Evolutionary conservation across 1,140 invertebrate species (phyloP).

Genomic region (Lycorma delicatula): DNA sequence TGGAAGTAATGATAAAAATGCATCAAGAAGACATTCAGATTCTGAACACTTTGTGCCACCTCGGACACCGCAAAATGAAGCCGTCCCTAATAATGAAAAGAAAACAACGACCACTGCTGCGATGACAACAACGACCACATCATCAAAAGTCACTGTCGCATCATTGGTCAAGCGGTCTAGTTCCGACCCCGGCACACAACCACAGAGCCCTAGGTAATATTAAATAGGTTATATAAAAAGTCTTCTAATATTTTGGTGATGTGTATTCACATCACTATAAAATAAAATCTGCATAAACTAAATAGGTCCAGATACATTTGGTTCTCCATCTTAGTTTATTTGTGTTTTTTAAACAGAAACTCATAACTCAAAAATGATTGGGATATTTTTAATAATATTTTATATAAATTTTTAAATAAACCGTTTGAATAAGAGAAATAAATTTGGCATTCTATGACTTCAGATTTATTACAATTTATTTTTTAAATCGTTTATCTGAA

Average conservation of each 20-base stretch:
- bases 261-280: background rate
- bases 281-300: background rate
- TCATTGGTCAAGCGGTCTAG: constrained; percentile 22
- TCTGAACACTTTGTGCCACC: constrained; percentile 51
- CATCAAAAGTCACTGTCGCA: constrained; percentile 11
- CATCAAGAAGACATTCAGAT: constrained; percentile 47
- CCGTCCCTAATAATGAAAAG: constrained; percentile 13
- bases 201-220: constrained; percentile 17
- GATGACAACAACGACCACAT: background rate
- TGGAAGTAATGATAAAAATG: constrained; percentile 4
- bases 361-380: too few relatives aligned
- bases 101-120: background rate
- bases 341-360: too few relatives aligned
- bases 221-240: too few relatives aligned
- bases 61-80: constrained; percentile 44
- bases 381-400: too few relatives aligned
- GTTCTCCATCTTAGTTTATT: background rate
- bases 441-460: too few relatives aligned
- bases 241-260: too few relatives aligned
- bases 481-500: too few relatives aligned
- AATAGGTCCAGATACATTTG: background rate
- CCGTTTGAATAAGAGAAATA: too few relatives aligned
- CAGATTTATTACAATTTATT: too few relatives aligned
- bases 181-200: constrained; percentile 26
- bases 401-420: too few relatives aligned